Evolutionary conservation across 2,113 vertebrate species (phyloP).

Genomic region (Istiophorus platypterus): DNA sequence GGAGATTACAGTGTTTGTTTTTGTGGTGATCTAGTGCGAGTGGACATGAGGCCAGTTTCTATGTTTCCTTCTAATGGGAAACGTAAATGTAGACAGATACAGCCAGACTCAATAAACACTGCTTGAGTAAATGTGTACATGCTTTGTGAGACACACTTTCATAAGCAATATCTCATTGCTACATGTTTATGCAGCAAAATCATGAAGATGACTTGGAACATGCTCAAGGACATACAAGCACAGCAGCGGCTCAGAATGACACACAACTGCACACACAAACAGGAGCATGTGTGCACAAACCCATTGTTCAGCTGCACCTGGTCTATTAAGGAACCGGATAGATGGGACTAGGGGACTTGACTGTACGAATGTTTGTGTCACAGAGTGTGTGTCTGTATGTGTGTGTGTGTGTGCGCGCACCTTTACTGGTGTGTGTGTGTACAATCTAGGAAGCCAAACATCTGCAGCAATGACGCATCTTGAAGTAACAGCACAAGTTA

Average conservation of each 20-base stretch:
- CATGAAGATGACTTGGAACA: slow-evolving; percentile 22
- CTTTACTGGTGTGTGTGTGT: slow-evolving; percentile 3
- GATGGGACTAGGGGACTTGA: slow-evolving; percentile 73
- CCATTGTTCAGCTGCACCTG: slow-evolving; percentile 77
- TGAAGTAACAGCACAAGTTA: slow-evolving; percentile 31
- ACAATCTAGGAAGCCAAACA: slow-evolving; percentile 70
- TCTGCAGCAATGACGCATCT: slow-evolving; percentile 69
- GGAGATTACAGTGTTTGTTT: slow-evolving; percentile 53
- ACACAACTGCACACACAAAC: slow-evolving; percentile 21
- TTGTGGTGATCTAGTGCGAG: slow-evolving; percentile 42
- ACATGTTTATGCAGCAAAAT: slow-evolving; percentile 24
- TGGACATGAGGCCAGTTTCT: slow-evolving; percentile 49
- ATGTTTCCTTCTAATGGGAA: slow-evolving; percentile 51
- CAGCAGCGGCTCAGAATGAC: slow-evolving; percentile 23
- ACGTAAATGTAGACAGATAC: slow-evolving; percentile 52
- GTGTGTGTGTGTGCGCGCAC: not conserved
- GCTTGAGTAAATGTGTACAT: slow-evolving; percentile 19
- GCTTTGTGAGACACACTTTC: not conserved
- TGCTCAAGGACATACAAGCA: slow-evolving; percentile 58
- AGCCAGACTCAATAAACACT: slow-evolving; percentile 36
- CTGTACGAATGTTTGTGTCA: slow-evolving; percentile 57
- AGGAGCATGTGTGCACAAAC: slow-evolving; percentile 24
- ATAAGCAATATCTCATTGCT: not conserved
- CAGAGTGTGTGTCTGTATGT: slow-evolving; percentile 19
- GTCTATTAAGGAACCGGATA: slow-evolving; percentile 75